These are phyloP conservation scores for Tachuris rubrigastra DNA, from an alignment of 2,113 vertebrate genomes.

Conservation along the genomic window DNA sequence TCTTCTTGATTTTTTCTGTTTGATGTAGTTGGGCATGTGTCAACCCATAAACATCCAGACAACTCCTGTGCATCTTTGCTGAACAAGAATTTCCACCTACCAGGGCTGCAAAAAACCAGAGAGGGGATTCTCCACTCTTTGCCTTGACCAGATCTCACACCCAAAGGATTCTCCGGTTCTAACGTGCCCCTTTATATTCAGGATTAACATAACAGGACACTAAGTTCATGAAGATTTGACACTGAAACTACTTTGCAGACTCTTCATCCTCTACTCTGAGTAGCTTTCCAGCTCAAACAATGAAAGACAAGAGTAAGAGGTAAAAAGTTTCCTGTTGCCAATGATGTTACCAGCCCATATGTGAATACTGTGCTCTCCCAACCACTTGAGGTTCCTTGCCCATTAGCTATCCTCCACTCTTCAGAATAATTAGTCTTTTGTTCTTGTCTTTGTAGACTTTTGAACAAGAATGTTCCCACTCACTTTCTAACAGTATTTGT, in stretches of 20 bases:
- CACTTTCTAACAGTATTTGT: not conserved
- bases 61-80: not conserved
- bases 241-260: not conserved
- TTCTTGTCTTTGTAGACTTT: not conserved
- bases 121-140: not conserved
- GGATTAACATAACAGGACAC: not conserved
- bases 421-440: not conserved
- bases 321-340: not conserved
- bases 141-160: not conserved
- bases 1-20: not conserved
- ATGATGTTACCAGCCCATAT: rapidly evolving
- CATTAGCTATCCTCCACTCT: not conserved
- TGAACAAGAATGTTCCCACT: not conserved
- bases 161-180: not conserved
- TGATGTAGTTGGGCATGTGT: not conserved
- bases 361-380: not conserved
- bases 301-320: not conserved
- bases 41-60: not conserved
- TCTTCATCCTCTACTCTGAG: not conserved
- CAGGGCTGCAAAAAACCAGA: not conserved
- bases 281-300: not conserved
- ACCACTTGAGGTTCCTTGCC: not conserved
- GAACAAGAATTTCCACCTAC: not conserved
- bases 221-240: not conserved
- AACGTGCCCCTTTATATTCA: not conserved